phyloP scores from a whole-genome alignment of 2,797 vertebrate species.

The Clarias fuscus region DNA sequence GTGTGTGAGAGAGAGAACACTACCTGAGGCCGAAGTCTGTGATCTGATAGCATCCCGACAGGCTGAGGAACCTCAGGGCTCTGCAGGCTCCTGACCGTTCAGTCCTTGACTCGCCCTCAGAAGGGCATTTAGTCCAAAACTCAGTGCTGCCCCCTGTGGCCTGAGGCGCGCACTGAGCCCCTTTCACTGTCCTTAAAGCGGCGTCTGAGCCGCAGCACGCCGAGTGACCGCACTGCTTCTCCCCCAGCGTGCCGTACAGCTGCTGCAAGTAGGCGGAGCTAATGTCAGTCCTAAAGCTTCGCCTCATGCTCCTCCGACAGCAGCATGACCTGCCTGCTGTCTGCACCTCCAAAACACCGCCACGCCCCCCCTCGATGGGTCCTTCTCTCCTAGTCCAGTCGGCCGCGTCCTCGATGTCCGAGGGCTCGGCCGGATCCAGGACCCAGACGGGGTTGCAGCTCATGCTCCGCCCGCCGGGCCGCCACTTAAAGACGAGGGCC shows the following conservation, averaged over 20 bases:
- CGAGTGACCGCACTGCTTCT: constrained; percentile 85
- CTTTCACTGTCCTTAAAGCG: constrained; percentile 83
- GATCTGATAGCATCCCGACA: constrained; percentile 96
- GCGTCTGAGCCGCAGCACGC: constrained; percentile 83
- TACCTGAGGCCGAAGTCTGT: constrained; percentile 96
- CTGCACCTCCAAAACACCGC: constrained; percentile 75
- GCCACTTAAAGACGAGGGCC: constrained; percentile 73
- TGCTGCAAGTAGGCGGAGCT: constrained; percentile 79
- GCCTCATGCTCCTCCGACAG: constrained; percentile 80
- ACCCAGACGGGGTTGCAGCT: constrained; percentile 79
- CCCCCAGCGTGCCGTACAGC: constrained; percentile 79
- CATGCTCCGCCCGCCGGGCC: constrained; percentile 58
- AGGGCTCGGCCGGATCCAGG: constrained; percentile 82
- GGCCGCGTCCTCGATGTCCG: constrained; percentile 93
- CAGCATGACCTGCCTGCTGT: constrained; percentile 73
- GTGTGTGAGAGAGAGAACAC: constrained; percentile 24
- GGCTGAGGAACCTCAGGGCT: constrained; percentile 89
- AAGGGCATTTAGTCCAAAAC: constrained; percentile 83
- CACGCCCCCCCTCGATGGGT: constrained; percentile 62
- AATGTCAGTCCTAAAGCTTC: constrained; percentile 82
- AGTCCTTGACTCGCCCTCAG: constrained; percentile 73
- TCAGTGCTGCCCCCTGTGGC: constrained; percentile 68
- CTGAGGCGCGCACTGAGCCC: constrained; percentile 74
- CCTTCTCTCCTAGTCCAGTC: constrained; percentile 81
- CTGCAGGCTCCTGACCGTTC: constrained; percentile 76